A percentile compares a stretch with the other conserved stretches of the same genome.
Evolutionary conservation across 1,140 invertebrate genomes (phyloP).

Genomic region (Dryas iulia): DNA sequence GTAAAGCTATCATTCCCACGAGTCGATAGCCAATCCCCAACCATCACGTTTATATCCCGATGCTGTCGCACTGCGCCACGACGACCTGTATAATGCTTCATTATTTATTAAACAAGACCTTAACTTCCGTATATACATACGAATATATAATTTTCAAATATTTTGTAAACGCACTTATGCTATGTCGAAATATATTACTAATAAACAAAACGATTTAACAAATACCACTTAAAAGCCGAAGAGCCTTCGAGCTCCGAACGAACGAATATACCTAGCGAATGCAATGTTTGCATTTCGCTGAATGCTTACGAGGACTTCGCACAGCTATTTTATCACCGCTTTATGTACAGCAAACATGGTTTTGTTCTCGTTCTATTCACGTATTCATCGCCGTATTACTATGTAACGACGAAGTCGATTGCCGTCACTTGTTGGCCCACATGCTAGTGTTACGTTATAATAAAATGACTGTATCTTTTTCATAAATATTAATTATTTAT

Average conservation of each 20-base stretch:
- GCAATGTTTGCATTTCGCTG: conserved; percentile 27
- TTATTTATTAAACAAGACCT: no score
- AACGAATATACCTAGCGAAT: not conserved
- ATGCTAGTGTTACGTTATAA: conserved; percentile 24
- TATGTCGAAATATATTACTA: not conserved
- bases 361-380: conserved; percentile 27
- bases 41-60: no score
- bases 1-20: no score
- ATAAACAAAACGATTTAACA: not conserved
- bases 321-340: conserved; percentile 10
- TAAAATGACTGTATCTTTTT: conserved; percentile 5
- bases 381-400: conserved; percentile 7
- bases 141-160: not conserved
- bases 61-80: no score
- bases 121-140: not conserved
- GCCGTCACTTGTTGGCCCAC: conserved; percentile 29
- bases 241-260: not conserved
- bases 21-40: no score
- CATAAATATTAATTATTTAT: not conserved
- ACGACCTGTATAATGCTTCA: no score
- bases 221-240: not conserved
- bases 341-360: conserved; percentile 29
- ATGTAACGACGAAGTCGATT: conserved; percentile 22
- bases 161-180: not conserved
- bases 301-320: conserved; percentile 13